Evolutionary conservation across 1,140 invertebrate genomes (phyloP), one percentile per base, ranked within the genome.

Genomic region (Lepidurus apus): DNA sequence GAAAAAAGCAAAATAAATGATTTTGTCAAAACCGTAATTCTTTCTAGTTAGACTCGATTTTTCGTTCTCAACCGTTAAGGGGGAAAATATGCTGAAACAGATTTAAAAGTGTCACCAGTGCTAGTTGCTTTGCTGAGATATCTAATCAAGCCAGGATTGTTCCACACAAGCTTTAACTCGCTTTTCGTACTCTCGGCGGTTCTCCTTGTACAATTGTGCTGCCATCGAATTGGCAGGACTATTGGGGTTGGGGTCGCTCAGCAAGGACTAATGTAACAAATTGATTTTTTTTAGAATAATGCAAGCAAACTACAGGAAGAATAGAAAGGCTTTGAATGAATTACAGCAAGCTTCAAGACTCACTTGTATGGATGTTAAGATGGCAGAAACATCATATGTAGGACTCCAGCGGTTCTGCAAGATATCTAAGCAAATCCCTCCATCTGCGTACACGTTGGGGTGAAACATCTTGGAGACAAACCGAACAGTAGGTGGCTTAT

Each of bases 391-490:
- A 85, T 91, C 91, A 84, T 91, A 92, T 24, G 90, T 91, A 47
- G 91, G 90, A 83, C 89, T 89, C 90, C 90, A 84, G 82, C 89
- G 86, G 81, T 91, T 91, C 84, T 91, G 88, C 81, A 89, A 83
- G 81, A 91, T 91, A 84, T 91, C 90, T 81, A 91, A 83, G 85
- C 90, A 91, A 84, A 91, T 92, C 81, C 88, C 88, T 80, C 90
- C 90, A 86, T 91, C 89, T 24, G 89, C 89, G 85, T 92, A 92
- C 43, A 91, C 88, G 86, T 91, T 91, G 47, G 91, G 91, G 84
- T 91, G 90, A 85, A 91, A 91, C 90, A 89, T 89, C 84, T 89
- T 88, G 4, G 90, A 90, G 21, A 90, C 85, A 85, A 91, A 91
- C 83, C 88, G 86, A 74, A 92, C 90, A 53, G 86, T 88, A 17